A percentile compares a stretch with the other conserved stretches of the same genome.
phyloP scores from a whole-genome alignment of 2,113 vertebrate species.

The Bettongia penicillata region DNA sequence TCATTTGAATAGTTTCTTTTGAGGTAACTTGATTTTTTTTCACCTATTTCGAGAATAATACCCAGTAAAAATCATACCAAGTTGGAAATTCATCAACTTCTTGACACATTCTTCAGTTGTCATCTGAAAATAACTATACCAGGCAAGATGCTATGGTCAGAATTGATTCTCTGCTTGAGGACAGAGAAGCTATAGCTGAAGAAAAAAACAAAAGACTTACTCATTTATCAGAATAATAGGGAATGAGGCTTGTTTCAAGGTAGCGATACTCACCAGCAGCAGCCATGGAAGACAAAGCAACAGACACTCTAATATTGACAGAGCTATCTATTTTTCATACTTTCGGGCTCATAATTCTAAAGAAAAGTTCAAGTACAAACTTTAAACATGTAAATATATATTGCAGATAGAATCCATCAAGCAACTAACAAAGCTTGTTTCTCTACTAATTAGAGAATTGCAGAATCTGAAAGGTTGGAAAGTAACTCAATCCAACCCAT shows the following conservation, averaged over 20 bases:
- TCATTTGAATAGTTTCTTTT: slow-evolving; percentile 59
- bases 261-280: background rate
- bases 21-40: slow-evolving; percentile 44
- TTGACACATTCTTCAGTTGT: slow-evolving; percentile 36
- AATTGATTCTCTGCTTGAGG: background rate
- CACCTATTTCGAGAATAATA: slow-evolving; percentile 62
- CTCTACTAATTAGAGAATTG: background rate
- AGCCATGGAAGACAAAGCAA: background rate
- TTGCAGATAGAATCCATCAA: background rate
- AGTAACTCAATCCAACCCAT: background rate
- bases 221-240: background rate
- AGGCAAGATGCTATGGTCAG: background rate
- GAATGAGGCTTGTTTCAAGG: background rate
- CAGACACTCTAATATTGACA: background rate
- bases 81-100: slow-evolving; percentile 17
- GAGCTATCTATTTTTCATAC: background rate
- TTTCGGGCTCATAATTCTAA: background rate
- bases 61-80: slow-evolving; percentile 33
- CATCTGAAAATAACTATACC: background rate
- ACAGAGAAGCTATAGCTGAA: slow-evolving; percentile 6
- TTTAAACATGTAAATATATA: background rate
- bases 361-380: background rate
- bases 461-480: background rate
- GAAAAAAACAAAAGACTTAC: background rate
- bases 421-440: background rate